Evolutionary conservation across 2,888 invertebrate species (phyloP).

Genomic region (Kuschelorhynchus macadamiae): DNA sequence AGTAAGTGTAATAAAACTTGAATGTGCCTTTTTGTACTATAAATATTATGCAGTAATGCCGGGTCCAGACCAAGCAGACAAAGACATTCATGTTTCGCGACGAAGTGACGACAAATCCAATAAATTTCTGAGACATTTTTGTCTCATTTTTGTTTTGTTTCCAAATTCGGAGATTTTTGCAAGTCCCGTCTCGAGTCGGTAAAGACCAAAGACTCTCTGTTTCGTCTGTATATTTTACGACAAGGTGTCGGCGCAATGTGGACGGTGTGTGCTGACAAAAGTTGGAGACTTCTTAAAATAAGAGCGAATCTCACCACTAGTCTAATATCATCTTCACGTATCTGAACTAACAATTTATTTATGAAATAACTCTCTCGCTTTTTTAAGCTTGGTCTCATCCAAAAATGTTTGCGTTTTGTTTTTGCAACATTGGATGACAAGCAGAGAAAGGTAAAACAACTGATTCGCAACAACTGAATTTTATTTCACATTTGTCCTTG

Average conservation of each 20-base stretch:
- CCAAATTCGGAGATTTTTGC: slow-evolving; percentile 12
- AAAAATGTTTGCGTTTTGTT: too few species aligned
- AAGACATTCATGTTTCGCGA: not conserved
- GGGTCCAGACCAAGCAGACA: slow-evolving; percentile 7
- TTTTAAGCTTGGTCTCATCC: too few species aligned
- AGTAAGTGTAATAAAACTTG: too few species aligned
- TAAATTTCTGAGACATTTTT: slow-evolving; percentile 2
- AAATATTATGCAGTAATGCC: too few species aligned
- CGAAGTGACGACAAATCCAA: slow-evolving; percentile 5
- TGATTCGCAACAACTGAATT: too few species aligned
- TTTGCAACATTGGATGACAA: not conserved
- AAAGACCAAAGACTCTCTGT: not conserved
- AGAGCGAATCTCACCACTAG: too few species aligned
- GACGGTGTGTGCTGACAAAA: slow-evolving; percentile 2
- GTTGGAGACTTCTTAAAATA: not conserved
- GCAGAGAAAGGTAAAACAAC: not conserved
- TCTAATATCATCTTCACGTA: too few species aligned
- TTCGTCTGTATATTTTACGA: slow-evolving; percentile 4
- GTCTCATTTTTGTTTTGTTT: slow-evolving; percentile 13
- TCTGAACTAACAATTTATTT: too few species aligned
- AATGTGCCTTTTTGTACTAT: too few species aligned
- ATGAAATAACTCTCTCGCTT: too few species aligned
- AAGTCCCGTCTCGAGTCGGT: slow-evolving; percentile 8
- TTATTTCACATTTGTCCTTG: too few species aligned
- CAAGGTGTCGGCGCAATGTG: slow-evolving; percentile 8